A percentile compares a stretch with the other conserved stretches of the same genome.
Evolutionary conservation across 2,113 vertebrate species (phyloP).

Genomic region (Anser brachyrhynchus): DNA sequence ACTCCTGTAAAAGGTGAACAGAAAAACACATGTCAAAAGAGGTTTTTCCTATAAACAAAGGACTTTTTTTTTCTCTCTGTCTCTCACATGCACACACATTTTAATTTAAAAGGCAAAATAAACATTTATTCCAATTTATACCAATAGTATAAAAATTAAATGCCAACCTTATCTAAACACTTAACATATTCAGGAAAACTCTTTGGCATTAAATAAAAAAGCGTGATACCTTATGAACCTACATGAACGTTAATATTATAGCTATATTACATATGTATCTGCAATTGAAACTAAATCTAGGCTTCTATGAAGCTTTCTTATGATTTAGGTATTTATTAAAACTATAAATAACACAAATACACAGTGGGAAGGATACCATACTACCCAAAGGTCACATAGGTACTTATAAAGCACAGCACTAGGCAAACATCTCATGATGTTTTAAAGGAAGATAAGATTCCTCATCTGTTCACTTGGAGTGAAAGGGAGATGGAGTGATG

Average conservation of each 20-base stretch:
- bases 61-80: accelerated
- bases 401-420: background rate
- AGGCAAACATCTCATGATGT: background rate
- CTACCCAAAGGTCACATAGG: background rate
- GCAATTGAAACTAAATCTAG: background rate
- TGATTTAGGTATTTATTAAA: background rate
- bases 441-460: background rate
- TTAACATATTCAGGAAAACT: background rate
- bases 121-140: background rate
- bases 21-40: background rate
- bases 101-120: background rate
- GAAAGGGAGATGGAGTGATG: background rate
- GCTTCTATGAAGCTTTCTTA: background rate
- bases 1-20: background rate
- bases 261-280: background rate
- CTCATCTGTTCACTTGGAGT: background rate
- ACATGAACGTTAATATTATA: background rate
- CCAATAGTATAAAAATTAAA: background rate
- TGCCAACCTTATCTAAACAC: background rate
- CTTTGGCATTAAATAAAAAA: background rate
- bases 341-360: background rate
- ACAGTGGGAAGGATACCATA: background rate
- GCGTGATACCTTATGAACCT: background rate
- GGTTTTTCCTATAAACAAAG: background rate
- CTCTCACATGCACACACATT: background rate